These are phyloP conservation scores for Amphiura filiformis DNA, from an alignment of 35 echinoderm and acorn worm genomes.

Conservation along the genomic window DNA sequence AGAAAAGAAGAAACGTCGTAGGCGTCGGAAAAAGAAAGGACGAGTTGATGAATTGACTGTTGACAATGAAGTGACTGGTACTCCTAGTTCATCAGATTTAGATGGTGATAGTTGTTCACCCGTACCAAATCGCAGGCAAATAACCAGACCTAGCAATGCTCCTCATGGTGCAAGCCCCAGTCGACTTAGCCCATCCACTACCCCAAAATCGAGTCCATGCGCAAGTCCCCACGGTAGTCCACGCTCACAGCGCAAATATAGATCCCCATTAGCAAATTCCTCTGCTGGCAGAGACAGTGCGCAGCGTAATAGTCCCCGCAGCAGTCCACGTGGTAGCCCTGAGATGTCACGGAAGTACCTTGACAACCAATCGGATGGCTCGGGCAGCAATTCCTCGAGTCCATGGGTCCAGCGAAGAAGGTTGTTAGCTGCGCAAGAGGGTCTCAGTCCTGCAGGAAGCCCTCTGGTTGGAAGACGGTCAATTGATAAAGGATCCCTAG, in stretches of 20 bases:
- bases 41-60: constrained; percentile 61
- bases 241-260: constrained; percentile 68
- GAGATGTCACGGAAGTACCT: constrained; percentile 70
- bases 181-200: constrained; percentile 77
- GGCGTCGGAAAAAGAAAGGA: constrained; percentile 75
- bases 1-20: constrained; percentile 69
- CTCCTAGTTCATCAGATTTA: constrained; percentile 88
- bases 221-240: constrained; percentile 89
- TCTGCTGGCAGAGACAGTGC: constrained; percentile 3
- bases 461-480: constrained; percentile 61
- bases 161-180: constrained; percentile 61
- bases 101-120: constrained; percentile 67
- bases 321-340: constrained; percentile 77
- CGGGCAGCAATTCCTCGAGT: constrained; percentile 69
- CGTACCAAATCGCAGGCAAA: constrained; percentile 52
- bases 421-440: constrained; percentile 51
- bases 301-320: constrained; percentile 53
- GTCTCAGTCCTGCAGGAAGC: constrained; percentile 72
- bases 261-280: constrained; percentile 55
- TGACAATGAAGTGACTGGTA: constrained; percentile 56
- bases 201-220: constrained; percentile 88
- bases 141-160: constrained; percentile 62
- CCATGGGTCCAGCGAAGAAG: constrained; percentile 77
- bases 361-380: constrained; percentile 58
- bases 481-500: constrained; percentile 27